Evolutionary conservation across 92 coral and sea anemone species (phyloP), one percentile per base, ranked within the genome.

Genomic region (Meandrina meandrites): DNA sequence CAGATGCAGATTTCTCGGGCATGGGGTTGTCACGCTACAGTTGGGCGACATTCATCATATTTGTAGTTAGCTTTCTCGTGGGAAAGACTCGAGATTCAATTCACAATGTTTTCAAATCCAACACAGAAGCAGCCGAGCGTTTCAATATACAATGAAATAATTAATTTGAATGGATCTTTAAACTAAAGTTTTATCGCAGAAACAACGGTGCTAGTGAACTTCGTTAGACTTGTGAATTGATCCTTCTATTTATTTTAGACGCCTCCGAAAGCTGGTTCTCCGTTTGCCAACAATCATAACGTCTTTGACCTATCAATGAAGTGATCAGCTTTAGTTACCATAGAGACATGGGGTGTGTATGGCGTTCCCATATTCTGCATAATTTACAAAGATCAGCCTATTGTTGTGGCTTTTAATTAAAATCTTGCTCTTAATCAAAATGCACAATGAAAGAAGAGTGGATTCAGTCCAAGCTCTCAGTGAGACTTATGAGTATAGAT

Each of bases 281-380:
- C 16, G 14, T 66, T 66, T 35, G 2, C 15, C 32, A 1, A 12
- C 15, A 66, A 28, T 66, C 0, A 7, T 48, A 48, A n/a, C 32
- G 27, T 66, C 34, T 66, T 66, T 66, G 71, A 66, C 71, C 71
- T 66, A 27, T 28, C 71, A 66, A 35, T 27, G 71, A 2, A 27
- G 71, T 66, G 71, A 27, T 78, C 4, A 24, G 42, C 40, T 24
- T 21, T 58, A 12, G 71, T 79, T 57, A 32, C 71, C 69, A 58
- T 79, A 22, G 83, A 56, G 83, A 79, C 83, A n/a, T 9, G 47
- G 70, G 83, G 71, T 51, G 83, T 79, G 18, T 35, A 12, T 19
- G 66, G 66, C 36, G 45, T 3, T 66, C 30, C 27, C 11, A 4
- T 15, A 21, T 62, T 62, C n/a, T 36, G 22, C 21, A 24, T 47